A percentile compares a stretch with the other conserved stretches of the same genome.
These are phyloP conservation scores for Anolis apletophallus DNA, from an alignment of 2,797 vertebrate genomes.

Conservation along the genomic window DNA sequence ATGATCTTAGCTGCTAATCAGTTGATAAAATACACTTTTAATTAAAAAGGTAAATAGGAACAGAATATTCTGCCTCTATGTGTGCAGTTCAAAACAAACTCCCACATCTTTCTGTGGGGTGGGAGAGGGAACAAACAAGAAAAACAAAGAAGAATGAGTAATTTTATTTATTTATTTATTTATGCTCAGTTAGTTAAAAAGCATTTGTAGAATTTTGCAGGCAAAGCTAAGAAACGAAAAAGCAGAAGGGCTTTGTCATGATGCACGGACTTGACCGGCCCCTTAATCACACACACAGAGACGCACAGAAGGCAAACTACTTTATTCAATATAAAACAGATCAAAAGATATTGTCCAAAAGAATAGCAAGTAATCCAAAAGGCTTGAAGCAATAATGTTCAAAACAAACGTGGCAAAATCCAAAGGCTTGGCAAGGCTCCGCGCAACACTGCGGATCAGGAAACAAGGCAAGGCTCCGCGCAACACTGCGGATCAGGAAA, in stretches of 20 bases:
- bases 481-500: too few species aligned
- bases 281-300: too few species aligned
- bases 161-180: neutral
- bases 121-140: neutral
- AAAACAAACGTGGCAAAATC: too few species aligned
- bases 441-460: too few species aligned
- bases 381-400: too few species aligned
- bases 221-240: neutral
- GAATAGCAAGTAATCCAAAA: too few species aligned
- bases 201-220: neutral
- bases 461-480: too few species aligned
- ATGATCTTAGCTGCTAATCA: constrained; percentile 52
- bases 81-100: constrained; percentile 6
- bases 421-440: too few species aligned
- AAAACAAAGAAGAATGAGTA: neutral
- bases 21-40: constrained; percentile 67
- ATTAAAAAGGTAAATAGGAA: constrained; percentile 65
- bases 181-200: neutral
- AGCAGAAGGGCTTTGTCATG: neutral
- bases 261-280: too few species aligned
- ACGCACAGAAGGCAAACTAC: too few species aligned
- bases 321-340: too few species aligned
- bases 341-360: too few species aligned
- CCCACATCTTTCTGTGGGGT: neutral
- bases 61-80: constrained; percentile 22